phyloP scores from a whole-genome alignment of 2,113 vertebrate species.

The Sphaerodactylus townsendi region DNA sequence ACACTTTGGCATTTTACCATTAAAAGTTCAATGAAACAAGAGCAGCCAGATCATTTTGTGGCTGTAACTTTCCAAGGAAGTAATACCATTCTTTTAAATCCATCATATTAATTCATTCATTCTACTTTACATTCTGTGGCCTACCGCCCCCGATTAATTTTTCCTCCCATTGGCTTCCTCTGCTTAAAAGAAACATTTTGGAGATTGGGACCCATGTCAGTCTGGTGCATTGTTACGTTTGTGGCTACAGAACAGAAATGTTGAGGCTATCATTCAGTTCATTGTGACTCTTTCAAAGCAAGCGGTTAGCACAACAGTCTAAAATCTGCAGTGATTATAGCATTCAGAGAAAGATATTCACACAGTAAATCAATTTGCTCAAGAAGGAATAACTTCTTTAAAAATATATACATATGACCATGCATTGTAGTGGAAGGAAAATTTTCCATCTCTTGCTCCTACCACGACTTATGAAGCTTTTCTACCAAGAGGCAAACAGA shows the following conservation, averaged over 20 bases:
- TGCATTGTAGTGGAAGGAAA: neutral
- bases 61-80: neutral
- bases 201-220: slow-evolving; percentile 17
- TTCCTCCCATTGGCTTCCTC: slow-evolving; percentile 30
- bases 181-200: slow-evolving; percentile 24
- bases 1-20: neutral
- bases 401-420: neutral
- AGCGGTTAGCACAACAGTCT: neutral
- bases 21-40: slow-evolving; percentile 10
- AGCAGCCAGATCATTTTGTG: slow-evolving; percentile 9
- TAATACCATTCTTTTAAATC: slow-evolving; percentile 22
- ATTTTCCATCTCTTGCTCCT: neutral
- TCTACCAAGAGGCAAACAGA: neutral
- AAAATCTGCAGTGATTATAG: neutral
- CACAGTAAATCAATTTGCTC: slow-evolving; percentile 18
- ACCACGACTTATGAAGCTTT: slow-evolving; percentile 4
- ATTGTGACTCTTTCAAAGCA: slow-evolving; percentile 29
- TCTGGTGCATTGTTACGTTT: slow-evolving; percentile 14
- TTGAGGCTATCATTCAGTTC: neutral
- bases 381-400: slow-evolving; percentile 21
- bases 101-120: neutral
- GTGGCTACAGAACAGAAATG: neutral
- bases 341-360: slow-evolving; percentile 17
- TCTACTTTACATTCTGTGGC: slow-evolving; percentile 7
- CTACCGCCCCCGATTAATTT: neutral